These are phyloP conservation scores for Isaurus tuberculatus DNA, from an alignment of 92 coral and sea anemone species.

Conservation along the genomic window DNA sequence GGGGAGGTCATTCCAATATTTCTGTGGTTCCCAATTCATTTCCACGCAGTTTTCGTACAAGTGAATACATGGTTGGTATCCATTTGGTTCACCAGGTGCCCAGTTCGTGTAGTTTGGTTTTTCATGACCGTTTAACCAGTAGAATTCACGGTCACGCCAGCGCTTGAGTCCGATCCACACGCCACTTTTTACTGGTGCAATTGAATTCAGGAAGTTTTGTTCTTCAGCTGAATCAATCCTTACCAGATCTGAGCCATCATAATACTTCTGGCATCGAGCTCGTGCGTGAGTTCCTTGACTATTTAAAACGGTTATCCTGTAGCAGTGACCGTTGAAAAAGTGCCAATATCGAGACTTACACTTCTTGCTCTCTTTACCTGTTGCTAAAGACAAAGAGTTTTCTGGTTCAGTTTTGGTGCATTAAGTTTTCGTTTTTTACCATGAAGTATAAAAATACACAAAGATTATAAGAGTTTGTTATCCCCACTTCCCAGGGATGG, in stretches of 20 bases:
- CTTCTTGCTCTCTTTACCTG: constrained; percentile 15
- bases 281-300: neutral
- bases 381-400: neutral
- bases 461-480: no score
- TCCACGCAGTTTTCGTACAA: constrained; percentile 12
- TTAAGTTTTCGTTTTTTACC: no score
- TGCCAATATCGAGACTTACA: neutral
- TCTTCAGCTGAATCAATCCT: constrained; percentile 35
- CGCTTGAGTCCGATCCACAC: constrained; percentile 31
- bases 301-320: neutral
- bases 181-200: neutral
- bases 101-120: constrained; percentile 28
- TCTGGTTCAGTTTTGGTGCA: no score
- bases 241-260: constrained; percentile 9
- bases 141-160: constrained; percentile 6
- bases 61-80: neutral
- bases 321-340: neutral
- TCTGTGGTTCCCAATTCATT: neutral
- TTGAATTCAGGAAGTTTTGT: constrained; percentile 1
- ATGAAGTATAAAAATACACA: no score
- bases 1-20: constrained; percentile 12
- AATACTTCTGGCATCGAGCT: neutral
- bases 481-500: no score
- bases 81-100: constrained; percentile 31
- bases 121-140: constrained; percentile 17